Evolutionary conservation across 2,113 vertebrate species (phyloP).

Genomic region (Thinocorus orbignyianus): DNA sequence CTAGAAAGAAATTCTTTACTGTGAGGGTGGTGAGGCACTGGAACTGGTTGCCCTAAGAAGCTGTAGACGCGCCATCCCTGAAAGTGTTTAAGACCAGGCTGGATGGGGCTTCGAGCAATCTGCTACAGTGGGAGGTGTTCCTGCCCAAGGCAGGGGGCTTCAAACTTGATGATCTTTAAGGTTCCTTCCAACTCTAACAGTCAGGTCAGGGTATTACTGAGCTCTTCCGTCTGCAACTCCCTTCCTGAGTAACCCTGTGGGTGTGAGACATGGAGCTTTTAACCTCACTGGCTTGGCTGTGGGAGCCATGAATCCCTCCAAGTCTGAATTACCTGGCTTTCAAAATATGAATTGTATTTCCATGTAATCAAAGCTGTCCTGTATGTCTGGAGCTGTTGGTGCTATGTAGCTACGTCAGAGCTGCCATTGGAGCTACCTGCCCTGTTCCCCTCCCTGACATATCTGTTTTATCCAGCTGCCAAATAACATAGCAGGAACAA

Average conservation of each 20-base stretch:
- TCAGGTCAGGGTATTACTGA: not conserved
- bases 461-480: not conserved
- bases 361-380: not conserved
- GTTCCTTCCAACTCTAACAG: not conserved
- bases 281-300: not conserved
- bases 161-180: not conserved
- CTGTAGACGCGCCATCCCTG: not conserved
- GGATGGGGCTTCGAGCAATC: not conserved
- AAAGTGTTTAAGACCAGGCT: not conserved
- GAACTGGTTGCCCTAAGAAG: not conserved
- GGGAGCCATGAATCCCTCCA: rapidly evolving
- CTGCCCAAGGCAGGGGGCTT: not conserved
- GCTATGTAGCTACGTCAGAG: not conserved
- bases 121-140: not conserved
- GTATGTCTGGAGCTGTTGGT: not conserved
- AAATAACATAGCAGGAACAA: not conserved
- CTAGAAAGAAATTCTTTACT: not conserved
- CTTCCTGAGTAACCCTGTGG: not conserved
- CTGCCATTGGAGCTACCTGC: not conserved
- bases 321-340: not conserved
- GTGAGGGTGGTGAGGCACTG: not conserved
- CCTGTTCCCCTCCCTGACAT: not conserved
- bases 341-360: not conserved
- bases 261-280: not conserved
- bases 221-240: not conserved